Percentiles rank a stretch among this genome's conserved stretches.
Conservation (phyloP, 1,140 invertebrate species). For the Zophobas morio region DNA sequence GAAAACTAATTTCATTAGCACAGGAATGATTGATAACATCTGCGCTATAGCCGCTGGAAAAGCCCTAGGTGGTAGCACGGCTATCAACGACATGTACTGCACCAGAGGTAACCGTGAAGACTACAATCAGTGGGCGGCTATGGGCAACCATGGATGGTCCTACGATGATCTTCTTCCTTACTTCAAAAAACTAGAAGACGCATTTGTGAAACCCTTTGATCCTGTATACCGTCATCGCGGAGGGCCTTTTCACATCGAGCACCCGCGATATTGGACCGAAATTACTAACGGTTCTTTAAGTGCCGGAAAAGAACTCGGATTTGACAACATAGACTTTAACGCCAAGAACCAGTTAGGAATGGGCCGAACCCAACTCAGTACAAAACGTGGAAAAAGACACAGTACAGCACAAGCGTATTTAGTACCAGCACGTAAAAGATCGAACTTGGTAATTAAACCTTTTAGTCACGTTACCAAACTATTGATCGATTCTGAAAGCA, state of each 20-base stretch:
- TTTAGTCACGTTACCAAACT: slow-evolving; percentile 75
- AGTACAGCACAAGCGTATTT: slow-evolving; percentile 74
- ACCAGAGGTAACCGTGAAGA: slow-evolving; percentile 82
- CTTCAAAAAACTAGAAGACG: slow-evolving; percentile 85
- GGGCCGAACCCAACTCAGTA: slow-evolving; percentile 78
- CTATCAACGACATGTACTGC: slow-evolving; percentile 91
- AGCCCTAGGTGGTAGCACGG: slow-evolving; percentile 82
- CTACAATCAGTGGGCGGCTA: slow-evolving; percentile 77
- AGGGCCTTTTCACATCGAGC: slow-evolving; percentile 43
- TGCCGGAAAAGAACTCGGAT: slow-evolving; percentile 73
- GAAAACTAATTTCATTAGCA: slow-evolving; percentile 40
- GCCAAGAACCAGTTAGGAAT: slow-evolving; percentile 76
- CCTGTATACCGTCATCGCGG: slow-evolving; percentile 56
- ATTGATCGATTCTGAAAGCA: slow-evolving; percentile 72
- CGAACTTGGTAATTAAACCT: slow-evolving; percentile 77
- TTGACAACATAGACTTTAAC: slow-evolving; percentile 75
- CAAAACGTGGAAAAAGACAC: slow-evolving; percentile 69
- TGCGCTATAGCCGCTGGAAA: slow-evolving; percentile 76
- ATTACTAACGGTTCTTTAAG: slow-evolving; percentile 69
- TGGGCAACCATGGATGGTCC: slow-evolving; percentile 85
- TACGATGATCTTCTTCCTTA: slow-evolving; percentile 86
- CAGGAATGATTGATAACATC: slow-evolving; percentile 68
- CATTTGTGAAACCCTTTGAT: slow-evolving; percentile 70
- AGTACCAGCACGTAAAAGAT: slow-evolving; percentile 70
- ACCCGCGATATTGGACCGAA: slow-evolving; percentile 33